phyloP scores from a whole-genome alignment of 2,888 invertebrate genomes.

The Leistus spinibarbis region DNA sequence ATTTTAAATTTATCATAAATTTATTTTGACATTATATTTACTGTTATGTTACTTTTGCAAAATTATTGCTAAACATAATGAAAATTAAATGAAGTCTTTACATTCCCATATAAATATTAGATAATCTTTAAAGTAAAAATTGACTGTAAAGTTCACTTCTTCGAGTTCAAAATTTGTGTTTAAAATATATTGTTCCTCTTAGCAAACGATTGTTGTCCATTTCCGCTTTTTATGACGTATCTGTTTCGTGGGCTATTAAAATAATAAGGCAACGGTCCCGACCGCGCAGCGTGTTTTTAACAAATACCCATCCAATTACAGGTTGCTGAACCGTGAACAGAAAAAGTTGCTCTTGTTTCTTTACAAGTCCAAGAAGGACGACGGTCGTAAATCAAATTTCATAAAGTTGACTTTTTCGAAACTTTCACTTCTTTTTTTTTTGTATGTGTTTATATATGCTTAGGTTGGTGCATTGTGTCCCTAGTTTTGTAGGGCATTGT shows the following conservation, averaged over 20 bases:
- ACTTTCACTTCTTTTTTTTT: slow-evolving; percentile 53
- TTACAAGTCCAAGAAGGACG: slow-evolving; percentile 41
- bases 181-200: background rate
- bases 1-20: too few relatives aligned
- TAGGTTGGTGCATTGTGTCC: slow-evolving; percentile 23
- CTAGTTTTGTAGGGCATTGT: slow-evolving; percentile 13
- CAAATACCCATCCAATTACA: slow-evolving; percentile 37
- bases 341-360: slow-evolving; percentile 41
- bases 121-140: too few relatives aligned
- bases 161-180: too few relatives aligned
- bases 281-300: background rate
- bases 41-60: too few relatives aligned
- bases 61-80: too few relatives aligned
- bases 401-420: slow-evolving; percentile 53
- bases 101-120: too few relatives aligned
- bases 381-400: slow-evolving; percentile 55
- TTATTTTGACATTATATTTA: too few relatives aligned
- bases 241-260: background rate
- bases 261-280: background rate
- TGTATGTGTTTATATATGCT: slow-evolving; percentile 8
- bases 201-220: background rate
- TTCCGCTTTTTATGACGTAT: background rate
- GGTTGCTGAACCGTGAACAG: slow-evolving; percentile 36
- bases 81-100: too few relatives aligned
- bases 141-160: too few relatives aligned